These are phyloP conservation scores for Quadriops clusia DNA, from an alignment of 2,888 invertebrate species.

Conservation along the genomic window DNA sequence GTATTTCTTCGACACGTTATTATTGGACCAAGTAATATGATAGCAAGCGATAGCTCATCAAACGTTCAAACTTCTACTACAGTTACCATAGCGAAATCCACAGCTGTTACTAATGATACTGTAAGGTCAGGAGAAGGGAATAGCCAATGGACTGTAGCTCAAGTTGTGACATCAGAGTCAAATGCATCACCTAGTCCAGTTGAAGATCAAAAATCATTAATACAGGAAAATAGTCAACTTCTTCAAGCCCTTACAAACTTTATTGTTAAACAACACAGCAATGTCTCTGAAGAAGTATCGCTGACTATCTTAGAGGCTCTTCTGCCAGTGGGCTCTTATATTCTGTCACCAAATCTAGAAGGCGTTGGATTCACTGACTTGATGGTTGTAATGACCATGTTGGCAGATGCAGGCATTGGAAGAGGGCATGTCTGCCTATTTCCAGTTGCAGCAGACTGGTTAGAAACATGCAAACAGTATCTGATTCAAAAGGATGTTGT, in stretches of 20 bases:
- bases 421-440: conserved; percentile 64
- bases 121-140: conserved; percentile 19
- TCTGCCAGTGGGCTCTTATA: conserved; percentile 58
- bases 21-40: conserved; percentile 41
- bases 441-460: conserved; percentile 69
- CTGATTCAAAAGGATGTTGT: conserved; percentile 44
- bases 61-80: conserved; percentile 43
- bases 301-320: conserved; percentile 56
- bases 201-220: conserved; percentile 40
- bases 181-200: conserved; percentile 29
- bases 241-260: conserved; percentile 59
- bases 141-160: conserved; percentile 21
- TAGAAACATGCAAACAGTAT: conserved; percentile 56
- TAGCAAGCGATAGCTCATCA: conserved; percentile 37
- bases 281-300: conserved; percentile 48
- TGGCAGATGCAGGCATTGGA: conserved; percentile 74
- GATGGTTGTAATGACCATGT: conserved; percentile 64
- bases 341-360: conserved; percentile 51
- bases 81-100: conserved; percentile 35
- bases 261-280: conserved; percentile 56
- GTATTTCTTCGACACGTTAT: conserved; percentile 54
- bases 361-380: conserved; percentile 68
- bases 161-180: conserved; percentile 18
- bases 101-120: conserved; percentile 7
- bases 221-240: conserved; percentile 58